Evolutionary conservation across 2,113 vertebrate species (phyloP).

Genomic region (Larimichthys polyactis): DNA sequence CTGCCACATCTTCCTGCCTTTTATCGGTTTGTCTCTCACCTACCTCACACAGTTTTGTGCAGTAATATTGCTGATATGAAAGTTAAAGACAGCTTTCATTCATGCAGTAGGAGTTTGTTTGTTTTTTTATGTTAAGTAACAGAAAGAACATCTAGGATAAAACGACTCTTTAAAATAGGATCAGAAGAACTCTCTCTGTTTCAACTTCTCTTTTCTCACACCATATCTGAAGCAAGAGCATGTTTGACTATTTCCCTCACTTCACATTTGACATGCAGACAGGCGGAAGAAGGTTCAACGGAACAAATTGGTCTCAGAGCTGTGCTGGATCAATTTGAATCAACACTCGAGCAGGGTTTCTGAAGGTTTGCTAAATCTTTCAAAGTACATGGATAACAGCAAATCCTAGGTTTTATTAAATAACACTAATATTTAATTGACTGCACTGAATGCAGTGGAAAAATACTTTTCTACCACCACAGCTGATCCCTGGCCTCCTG

Average conservation of each 20-base stretch:
- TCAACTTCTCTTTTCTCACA: neutral
- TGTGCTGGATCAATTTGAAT: slow-evolving; percentile 19
- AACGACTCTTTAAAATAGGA: neutral
- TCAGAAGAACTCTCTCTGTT: neutral
- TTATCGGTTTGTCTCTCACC: neutral
- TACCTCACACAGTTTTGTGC: neutral
- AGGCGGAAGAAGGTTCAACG: slow-evolving; percentile 14
- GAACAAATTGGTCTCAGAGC: slow-evolving; percentile 48
- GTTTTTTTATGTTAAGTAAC: neutral
- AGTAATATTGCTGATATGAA: neutral
- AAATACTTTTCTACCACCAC: neutral
- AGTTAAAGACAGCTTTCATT: neutral
- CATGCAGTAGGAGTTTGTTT: neutral
- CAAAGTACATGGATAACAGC: slow-evolving; percentile 7
- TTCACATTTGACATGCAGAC: slow-evolving; percentile 19
- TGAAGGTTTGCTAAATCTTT: slow-evolving; percentile 12
- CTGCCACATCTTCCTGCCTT: neutral
- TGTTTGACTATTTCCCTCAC: neutral
- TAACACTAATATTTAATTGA: neutral
- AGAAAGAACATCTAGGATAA: neutral
- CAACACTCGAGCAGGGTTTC: neutral
- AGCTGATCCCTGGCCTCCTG: neutral
- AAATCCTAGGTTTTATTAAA: slow-evolving; percentile 18
- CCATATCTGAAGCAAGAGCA: neutral
- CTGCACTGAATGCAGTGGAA: too few species aligned